phyloP scores from a whole-genome alignment of 2,888 invertebrate genomes.

The Blomia tropicalis region DNA sequence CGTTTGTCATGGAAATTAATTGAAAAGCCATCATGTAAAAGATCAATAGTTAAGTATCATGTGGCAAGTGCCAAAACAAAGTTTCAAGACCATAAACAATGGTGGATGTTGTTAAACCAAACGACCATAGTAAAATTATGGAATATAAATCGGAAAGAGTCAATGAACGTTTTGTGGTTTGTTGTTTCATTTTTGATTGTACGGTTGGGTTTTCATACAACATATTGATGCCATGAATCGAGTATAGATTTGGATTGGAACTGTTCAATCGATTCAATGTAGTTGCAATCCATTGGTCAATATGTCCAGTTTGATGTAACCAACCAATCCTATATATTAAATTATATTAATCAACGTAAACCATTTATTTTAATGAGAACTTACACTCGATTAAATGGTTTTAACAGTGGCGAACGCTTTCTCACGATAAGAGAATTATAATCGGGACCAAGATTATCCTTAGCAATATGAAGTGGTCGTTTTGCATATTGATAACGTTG shows the following conservation, averaged over 20 bases:
- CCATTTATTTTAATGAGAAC: not conserved
- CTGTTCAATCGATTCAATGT: not conserved
- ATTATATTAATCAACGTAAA: not conserved
- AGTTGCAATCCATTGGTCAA: not conserved
- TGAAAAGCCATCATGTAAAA: not conserved
- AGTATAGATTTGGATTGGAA: not conserved
- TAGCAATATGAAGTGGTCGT: not conserved
- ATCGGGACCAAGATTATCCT: not conserved
- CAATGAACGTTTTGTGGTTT: not conserved
- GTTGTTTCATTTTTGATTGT: not conserved
- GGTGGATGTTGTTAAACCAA: not conserved
- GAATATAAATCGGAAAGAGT: not conserved
- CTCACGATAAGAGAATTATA: not conserved
- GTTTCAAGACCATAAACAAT: too few species aligned
- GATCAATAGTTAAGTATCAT: too few species aligned
- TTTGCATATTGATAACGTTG: not conserved
- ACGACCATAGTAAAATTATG: not conserved
- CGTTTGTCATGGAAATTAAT: too few species aligned
- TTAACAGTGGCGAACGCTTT: not conserved
- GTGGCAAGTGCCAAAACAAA: too few species aligned
- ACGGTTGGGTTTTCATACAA: not conserved
- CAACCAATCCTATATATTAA: not conserved
- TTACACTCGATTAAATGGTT: slow-evolving; percentile 4
- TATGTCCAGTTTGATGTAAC: not conserved
- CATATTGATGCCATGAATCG: not conserved